Percentiles rank a stretch among this genome's conserved stretches.
Evolutionary conservation across 1,140 invertebrate genomes (phyloP).

Genomic region (Pygmarrhopalites habei): DNA sequence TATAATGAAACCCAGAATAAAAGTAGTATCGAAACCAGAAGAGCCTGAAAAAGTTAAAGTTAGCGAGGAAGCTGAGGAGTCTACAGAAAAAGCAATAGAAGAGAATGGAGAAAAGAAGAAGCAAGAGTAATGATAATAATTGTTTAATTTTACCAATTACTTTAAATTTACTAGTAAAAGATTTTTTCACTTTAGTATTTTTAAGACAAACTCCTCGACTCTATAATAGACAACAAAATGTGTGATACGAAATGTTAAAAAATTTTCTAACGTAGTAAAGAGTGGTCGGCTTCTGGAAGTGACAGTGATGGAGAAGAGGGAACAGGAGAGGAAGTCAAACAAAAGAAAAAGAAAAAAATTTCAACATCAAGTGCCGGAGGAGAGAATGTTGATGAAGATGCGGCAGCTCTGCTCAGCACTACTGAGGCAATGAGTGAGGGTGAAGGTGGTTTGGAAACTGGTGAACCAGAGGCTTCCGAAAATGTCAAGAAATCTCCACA

Average conservation of each 20-base stretch:
- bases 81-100: constrained; percentile 9
- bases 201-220: too few species aligned
- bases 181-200: too few species aligned
- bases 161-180: too few species aligned
- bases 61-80: constrained; percentile 36
- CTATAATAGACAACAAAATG: too few species aligned
- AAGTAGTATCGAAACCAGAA: constrained; percentile 9
- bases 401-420: constrained; percentile 5
- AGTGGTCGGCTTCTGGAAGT: constrained; percentile 14
- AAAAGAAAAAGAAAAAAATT: constrained; percentile 38
- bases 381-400: constrained; percentile 35
- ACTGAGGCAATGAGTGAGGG: constrained; percentile 40
- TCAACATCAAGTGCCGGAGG: constrained; percentile 35
- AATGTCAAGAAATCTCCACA: too few species aligned
- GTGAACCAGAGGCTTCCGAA: too few species aligned
- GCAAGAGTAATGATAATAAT: constrained; percentile 19
- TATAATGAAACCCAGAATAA: constrained; percentile 22
- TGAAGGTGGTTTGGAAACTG: constrained; percentile 43
- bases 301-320: constrained; percentile 37
- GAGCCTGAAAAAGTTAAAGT: constrained; percentile 35
- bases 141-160: too few species aligned
- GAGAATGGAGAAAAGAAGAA: constrained; percentile 20
- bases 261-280: too few species aligned
- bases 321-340: constrained; percentile 35
- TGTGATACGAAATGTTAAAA: too few species aligned